These are phyloP conservation scores for Callaeas wilsoni DNA, from an alignment of 2,113 vertebrate species.

Conservation along the genomic window DNA sequence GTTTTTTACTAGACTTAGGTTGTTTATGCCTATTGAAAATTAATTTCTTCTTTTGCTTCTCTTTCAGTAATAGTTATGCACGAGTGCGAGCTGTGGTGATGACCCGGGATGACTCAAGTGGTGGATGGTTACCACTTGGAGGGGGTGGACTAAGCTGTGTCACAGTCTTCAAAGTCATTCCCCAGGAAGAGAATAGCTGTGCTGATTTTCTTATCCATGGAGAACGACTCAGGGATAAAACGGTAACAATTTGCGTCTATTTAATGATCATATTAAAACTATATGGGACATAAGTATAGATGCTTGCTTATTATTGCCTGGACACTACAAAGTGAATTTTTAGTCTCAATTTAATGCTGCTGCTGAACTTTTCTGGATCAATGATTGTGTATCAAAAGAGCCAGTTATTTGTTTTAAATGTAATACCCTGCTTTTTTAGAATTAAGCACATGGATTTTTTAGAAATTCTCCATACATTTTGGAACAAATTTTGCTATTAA, in stretches of 20 bases:
- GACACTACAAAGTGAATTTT: not conserved
- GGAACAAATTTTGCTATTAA: not conserved
- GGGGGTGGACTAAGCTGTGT: constrained; percentile 96
- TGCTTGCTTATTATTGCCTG: not conserved
- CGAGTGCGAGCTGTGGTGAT: constrained; percentile 99
- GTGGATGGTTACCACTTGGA: constrained; percentile 95
- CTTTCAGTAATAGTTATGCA: constrained; percentile 94
- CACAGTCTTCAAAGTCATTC: constrained; percentile 92
- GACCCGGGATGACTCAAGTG: constrained; percentile 99
- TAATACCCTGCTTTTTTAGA: not conserved
- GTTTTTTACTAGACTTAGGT: not conserved
- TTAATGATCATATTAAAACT: not conserved
- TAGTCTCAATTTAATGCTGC: not conserved
- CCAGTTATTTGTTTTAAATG: not conserved
- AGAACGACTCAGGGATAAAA: constrained; percentile 97
- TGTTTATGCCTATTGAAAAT: constrained; percentile 58
- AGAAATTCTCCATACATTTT: not conserved
- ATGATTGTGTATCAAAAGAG: not conserved
- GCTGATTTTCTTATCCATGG: constrained; percentile 96
- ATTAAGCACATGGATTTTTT: not conserved
- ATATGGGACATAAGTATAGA: not conserved
- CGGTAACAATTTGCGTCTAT: constrained; percentile 76
- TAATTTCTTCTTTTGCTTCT: constrained; percentile 65
- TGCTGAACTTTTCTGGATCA: not conserved
- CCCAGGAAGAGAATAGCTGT: constrained; percentile 86